Base-by-base conservation (phyloP, 2,113 vertebrate genomes). In the Anolis carolinensis region DNA sequence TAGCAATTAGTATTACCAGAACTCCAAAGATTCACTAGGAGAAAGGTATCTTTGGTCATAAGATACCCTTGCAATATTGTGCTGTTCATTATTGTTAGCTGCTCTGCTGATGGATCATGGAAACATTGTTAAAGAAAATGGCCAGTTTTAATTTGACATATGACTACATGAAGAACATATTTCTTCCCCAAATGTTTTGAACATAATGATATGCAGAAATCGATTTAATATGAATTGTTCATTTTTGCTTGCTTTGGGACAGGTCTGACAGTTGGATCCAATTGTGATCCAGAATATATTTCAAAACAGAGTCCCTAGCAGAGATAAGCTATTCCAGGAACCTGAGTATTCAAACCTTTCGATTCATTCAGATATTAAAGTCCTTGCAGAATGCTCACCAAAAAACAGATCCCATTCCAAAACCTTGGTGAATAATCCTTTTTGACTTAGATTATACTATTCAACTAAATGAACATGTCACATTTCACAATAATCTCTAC, bases 1-100 rank as follows among this genome's bases (percentile, higher is more conserved):
- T 93, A 92, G 88, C 86, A 93, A 87, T 88, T 82, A 0, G 79
- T 92, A 88, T 86, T 89, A 86, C 59, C 44, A 67, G 82, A 91
- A 91, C 93, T 90, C 86, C 84, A 93, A 90, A 87, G 90, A 89
- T 70, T 71, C 88, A 88, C 85, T 62, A 68, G 84, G 71, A 80
- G 87, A 89, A 93, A 91, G 0, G 0, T 80, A 82, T 76, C 88
- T 65, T 55, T 79, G 77, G 62, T 48, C 4, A 50, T 80, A 85
- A 87, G 74, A 84, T 32, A 89, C 71, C 89, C 16, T 3, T 80
- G 82, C 62, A 83, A 94, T 89, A 77, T 74, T 85, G 79, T 77
- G 21, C 80, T 81, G 84, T 83, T 91, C 78, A 65, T 88, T 75
- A 86, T 89, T 87, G 75, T 88, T 81, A 83, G 89, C 70, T 82